Evolutionary conservation across 2,888 invertebrate genomes (phyloP).

Genomic region (Synanthedon myopaeformis): DNA sequence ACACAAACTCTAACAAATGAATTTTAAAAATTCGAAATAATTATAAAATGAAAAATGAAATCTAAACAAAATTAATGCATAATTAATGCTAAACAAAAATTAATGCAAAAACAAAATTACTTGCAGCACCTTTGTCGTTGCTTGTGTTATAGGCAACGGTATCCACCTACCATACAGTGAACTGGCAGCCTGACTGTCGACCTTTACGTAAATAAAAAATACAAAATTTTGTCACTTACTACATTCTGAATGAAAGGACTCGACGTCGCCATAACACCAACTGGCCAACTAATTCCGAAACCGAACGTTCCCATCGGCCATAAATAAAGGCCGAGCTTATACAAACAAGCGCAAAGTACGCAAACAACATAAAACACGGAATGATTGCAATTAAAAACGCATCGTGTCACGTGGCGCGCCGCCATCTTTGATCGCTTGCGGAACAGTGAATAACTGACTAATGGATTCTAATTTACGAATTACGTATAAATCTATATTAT

Average conservation of each 20-base stretch:
- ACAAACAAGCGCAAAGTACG: slow-evolving; percentile 8
- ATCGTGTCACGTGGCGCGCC: slow-evolving; percentile 52
- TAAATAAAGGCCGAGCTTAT: slow-evolving; percentile 52
- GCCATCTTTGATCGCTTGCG: slow-evolving; percentile 44
- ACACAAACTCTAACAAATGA: no score
- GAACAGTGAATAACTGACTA: slow-evolving; percentile 30
- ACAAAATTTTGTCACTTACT: background rate
- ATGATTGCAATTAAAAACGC: slow-evolving; percentile 71
- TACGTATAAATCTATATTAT: background rate
- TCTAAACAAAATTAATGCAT: no score
- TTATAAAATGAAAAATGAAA: no score
- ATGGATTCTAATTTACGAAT: background rate
- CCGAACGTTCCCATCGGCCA: slow-evolving; percentile 50
- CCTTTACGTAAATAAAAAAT: no score
- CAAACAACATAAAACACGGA: slow-evolving; percentile 69
- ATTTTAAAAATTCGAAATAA: no score
- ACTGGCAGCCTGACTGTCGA: no score
- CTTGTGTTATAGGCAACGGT: no score
- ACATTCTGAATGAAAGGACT: background rate
- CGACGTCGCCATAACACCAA: background rate
- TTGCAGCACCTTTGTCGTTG: no score
- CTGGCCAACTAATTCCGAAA: slow-evolving; percentile 17
- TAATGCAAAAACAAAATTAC: no score
- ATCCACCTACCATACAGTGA: no score
- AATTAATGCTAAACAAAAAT: no score